A percentile compares a stretch with the other conserved stretches of the same genome.
Conservation (phyloP, 2,797 vertebrate genomes). For the Labeo calbasu region DNA sequence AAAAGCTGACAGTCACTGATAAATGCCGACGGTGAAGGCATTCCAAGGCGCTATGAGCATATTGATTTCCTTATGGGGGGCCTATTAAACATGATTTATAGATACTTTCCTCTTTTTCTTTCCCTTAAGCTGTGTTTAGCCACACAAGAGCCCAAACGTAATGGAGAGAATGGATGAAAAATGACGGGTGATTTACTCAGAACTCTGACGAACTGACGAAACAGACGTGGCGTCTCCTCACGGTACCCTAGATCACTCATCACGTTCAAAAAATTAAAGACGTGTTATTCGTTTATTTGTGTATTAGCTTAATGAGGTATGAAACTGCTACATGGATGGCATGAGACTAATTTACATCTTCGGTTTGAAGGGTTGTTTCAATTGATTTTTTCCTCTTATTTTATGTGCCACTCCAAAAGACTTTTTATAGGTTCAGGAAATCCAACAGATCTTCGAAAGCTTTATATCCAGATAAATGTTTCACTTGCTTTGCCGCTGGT, state of each 20-base stretch:
- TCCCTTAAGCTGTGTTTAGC: conserved; percentile 60
- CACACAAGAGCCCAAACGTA: conserved; percentile 57
- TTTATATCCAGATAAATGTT: conserved; percentile 19
- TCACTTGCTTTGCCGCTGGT: background rate
- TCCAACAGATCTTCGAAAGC: conserved; percentile 1
- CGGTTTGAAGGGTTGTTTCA: conserved; percentile 28
- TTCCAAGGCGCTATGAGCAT: conserved; percentile 64
- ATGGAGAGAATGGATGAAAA: conserved; percentile 59
- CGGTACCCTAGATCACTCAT: conserved; percentile 16
- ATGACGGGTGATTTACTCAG: conserved; percentile 55
- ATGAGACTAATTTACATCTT: conserved; percentile 18
- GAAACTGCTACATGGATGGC: conserved; percentile 26
- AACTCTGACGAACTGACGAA: conserved; percentile 35
- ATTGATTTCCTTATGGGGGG: conserved; percentile 68
- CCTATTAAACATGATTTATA: conserved; percentile 71
- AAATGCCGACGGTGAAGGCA: conserved; percentile 55
- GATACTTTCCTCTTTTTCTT: conserved; percentile 56
- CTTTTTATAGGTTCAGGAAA: conserved; percentile 29
- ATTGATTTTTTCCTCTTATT: conserved; percentile 11
- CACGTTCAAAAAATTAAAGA: conserved; percentile 41
- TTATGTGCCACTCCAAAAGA: conserved; percentile 9
- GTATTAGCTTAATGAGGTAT: conserved; percentile 48
- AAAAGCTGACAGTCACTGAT: conserved; percentile 54
- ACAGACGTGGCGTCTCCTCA: conserved; percentile 4
- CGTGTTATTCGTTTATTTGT: conserved; percentile 38